These are phyloP conservation scores for Tillus elongatus DNA, from an alignment of 2,888 invertebrate genomes.

Conservation along the genomic window DNA sequence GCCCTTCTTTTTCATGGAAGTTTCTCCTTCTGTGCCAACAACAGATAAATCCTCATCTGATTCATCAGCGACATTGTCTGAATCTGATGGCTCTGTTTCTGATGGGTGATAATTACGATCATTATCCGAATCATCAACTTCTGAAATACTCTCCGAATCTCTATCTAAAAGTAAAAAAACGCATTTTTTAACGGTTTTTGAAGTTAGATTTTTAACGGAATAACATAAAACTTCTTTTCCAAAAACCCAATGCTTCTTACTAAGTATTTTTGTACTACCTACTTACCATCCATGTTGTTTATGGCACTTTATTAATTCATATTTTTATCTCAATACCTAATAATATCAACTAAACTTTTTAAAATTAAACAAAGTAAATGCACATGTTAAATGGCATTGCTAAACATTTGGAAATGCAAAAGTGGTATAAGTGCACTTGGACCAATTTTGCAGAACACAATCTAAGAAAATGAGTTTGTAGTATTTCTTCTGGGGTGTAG, in stretches of 20 bases:
- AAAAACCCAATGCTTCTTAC: too few species aligned
- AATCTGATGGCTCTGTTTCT: neutral
- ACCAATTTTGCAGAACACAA: slow-evolving; percentile 7
- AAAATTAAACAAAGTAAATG: neutral
- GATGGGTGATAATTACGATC: slow-evolving; percentile 1
- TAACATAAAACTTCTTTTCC: too few species aligned
- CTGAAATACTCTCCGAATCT: neutral
- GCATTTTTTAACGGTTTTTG: too few species aligned
- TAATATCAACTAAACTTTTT: slow-evolving; percentile 1
- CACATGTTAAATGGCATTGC: neutral
- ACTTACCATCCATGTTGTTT: slow-evolving; percentile 7
- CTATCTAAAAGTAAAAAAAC: neutral
- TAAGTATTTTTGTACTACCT: too few species aligned
- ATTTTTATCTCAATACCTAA: too few species aligned
- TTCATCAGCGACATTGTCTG: too few species aligned
- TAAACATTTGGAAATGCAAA: slow-evolving; percentile 7
- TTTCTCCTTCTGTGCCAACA: neutral
- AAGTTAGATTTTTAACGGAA: too few species aligned
- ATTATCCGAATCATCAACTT: slow-evolving; percentile 2
- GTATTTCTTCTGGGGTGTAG: slow-evolving; percentile 4
- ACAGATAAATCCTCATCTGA: neutral
- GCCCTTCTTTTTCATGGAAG: slow-evolving; percentile 1
- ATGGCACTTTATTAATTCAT: neutral
- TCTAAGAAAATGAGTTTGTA: slow-evolving; percentile 1
- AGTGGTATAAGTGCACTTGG: slow-evolving; percentile 7